phyloP scores from a whole-genome alignment of 2,797 vertebrate genomes.

The Clarias platycephalus region DNA sequence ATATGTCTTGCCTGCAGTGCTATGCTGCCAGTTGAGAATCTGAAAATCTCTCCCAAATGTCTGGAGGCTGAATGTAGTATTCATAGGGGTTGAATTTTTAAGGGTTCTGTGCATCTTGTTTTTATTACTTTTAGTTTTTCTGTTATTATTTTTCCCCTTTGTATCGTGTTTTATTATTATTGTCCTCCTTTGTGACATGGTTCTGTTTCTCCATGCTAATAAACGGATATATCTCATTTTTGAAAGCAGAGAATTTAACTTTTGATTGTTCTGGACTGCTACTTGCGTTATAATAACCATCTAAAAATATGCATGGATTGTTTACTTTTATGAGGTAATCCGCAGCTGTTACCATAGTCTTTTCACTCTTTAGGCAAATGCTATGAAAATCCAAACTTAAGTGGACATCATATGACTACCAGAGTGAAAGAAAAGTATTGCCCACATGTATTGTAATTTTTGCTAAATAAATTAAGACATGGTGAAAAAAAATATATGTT shows the following conservation, averaged over 20 bases:
- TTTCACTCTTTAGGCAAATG: constrained; percentile 1
- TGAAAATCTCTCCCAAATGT: constrained; percentile 14
- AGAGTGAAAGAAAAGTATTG: neutral
- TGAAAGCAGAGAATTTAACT: neutral
- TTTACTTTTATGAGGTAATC: neutral
- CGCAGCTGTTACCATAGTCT: neutral
- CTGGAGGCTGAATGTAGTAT: constrained; percentile 20
- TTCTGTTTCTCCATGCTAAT: neutral
- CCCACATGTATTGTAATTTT: too few relatives aligned
- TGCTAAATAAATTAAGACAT: too few relatives aligned
- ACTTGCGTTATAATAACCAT: neutral
- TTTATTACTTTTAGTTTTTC: constrained; percentile 24
- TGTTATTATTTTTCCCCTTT: neutral
- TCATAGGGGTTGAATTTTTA: constrained; percentile 20
- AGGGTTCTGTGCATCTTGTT: constrained; percentile 7
- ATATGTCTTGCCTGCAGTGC: neutral
- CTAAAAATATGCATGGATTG: neutral
- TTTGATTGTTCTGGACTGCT: neutral
- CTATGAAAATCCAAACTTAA: neutral
- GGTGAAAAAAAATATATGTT: too few relatives aligned
- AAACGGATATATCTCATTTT: neutral
- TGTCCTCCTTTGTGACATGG: constrained; percentile 20
- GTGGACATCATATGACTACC: neutral
- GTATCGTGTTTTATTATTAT: constrained; percentile 17
- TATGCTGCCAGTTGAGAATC: constrained; percentile 21